These are phyloP conservation scores for Dipodomys merriami DNA, from an alignment of 2,113 vertebrate genomes.

Conservation along the genomic window DNA sequence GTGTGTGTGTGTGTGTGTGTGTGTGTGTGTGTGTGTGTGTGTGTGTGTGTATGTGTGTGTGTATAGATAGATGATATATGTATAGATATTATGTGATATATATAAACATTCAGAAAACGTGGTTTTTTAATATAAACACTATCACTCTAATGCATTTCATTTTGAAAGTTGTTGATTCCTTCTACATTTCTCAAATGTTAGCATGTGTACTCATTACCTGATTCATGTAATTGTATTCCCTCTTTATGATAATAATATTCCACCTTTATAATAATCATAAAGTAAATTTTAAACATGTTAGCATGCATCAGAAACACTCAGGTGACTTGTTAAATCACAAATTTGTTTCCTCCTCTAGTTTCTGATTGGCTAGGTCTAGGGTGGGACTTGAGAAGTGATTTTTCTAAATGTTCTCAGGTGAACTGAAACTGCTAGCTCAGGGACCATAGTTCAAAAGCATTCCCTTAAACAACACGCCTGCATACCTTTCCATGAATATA, in stretches of 20 bases:
- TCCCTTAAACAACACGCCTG: slow-evolving; percentile 34
- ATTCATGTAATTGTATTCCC: no score
- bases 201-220: not conserved
- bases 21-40: not conserved
- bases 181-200: slow-evolving; percentile 24
- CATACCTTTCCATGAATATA: slow-evolving; percentile 30
- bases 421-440: slow-evolving; percentile 1
- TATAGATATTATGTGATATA: not conserved
- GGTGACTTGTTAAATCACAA: slow-evolving; percentile 24
- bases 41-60: not conserved
- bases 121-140: not conserved
- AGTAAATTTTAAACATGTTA: not conserved
- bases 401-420: slow-evolving; percentile 48
- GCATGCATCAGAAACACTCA: slow-evolving; percentile 3
- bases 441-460: slow-evolving; percentile 38
- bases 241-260: no score
- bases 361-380: not conserved
- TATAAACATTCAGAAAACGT: not conserved
- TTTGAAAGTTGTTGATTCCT: not conserved
- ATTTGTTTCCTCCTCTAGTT: slow-evolving; percentile 4
- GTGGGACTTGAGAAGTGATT: not conserved
- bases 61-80: not conserved
- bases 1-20: not conserved
- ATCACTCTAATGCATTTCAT: slow-evolving; percentile 10
- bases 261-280: no score